Evolutionary conservation across 2,797 vertebrate species (phyloP), one percentile per base, ranked within the genome.

Genomic region (Brachyalestes nurse): DNA sequence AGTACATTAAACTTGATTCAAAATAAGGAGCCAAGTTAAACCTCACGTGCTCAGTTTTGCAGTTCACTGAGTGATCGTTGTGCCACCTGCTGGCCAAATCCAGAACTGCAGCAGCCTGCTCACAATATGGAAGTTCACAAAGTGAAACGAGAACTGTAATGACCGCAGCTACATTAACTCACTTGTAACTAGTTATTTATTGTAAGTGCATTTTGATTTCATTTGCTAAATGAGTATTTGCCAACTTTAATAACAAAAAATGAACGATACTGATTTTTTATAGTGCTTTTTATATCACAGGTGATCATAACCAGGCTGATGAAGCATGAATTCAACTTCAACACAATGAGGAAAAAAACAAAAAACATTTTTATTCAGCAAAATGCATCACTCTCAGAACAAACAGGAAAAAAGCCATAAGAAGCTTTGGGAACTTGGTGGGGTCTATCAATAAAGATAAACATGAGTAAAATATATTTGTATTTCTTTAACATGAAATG

Each of bases 361-460:
- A 75, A 90, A 91, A 34, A 62, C 75, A 12, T 53, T 76, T 93
- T 93, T 93, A 93, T 93, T 93, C 67, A 89, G 80, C 80, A 90
- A 88, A 89, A 84, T 87, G 72, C 84, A 87, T 89, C 86, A 72
- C 87, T 83, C 82, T 88, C 80, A 72, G 82, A 87, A 90, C 83
- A 89, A 70, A 84, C 67, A 51, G 75, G 72, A 92, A 90, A 81
- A 80, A 88, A 86, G 81, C 88, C 84, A 81, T 86, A 82, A 88
- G 80, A 82, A 77, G 82, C 82, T 79, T 86, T 75, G 55, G 66
- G 62, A 73, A 71, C 65, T 72, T 74, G 49, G 49, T 66, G 49
- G 70, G 28, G 38, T 72, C 69, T 80, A 53, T 72, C 19, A 75
- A 61, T 73, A 25, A 61, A n/a, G 73, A 84, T 49, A 71, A 72